Conservation (phyloP, 92 coral and sea anemone species). For the Zoanthus gigantus region DNA sequence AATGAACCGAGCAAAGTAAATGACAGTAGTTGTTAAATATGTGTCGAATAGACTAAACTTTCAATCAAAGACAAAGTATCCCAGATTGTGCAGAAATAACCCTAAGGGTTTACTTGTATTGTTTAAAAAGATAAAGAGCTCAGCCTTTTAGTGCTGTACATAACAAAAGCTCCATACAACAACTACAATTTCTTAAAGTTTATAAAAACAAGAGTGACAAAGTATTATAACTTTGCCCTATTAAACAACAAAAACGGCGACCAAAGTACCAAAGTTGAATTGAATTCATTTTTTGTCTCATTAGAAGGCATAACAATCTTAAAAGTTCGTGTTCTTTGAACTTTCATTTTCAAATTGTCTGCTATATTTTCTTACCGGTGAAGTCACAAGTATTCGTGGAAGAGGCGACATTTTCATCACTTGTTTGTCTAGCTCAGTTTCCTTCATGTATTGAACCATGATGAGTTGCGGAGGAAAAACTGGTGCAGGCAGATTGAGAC, state of each 20-base stretch:
- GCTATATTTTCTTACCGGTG: conserved; percentile 8
- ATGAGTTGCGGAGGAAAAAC: not conserved
- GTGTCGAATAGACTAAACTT: not conserved
- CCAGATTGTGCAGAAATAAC: too few species aligned
- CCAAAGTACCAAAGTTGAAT: too few species aligned
- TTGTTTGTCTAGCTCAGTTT: not conserved
- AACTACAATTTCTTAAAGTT: too few species aligned
- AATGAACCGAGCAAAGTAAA: not conserved
- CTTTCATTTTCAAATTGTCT: not conserved
- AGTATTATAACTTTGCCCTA: too few species aligned
- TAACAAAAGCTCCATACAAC: too few species aligned
- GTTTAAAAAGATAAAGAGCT: too few species aligned
- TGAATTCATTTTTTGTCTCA: not conserved
- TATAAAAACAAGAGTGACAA: too few species aligned
- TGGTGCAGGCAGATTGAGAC: not conserved
- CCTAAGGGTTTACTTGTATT: too few species aligned
- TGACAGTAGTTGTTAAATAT: not conserved
- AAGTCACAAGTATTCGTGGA: conserved; percentile 25
- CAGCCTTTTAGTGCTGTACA: too few species aligned
- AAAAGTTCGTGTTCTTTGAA: not conserved
- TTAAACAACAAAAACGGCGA: too few species aligned
- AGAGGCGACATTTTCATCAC: not conserved
- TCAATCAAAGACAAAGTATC: too few species aligned
- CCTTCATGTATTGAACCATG: not conserved
- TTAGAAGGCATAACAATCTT: not conserved